phyloP scores from a whole-genome alignment of 2,888 invertebrate species.

The Eucera pruinosa region DNA sequence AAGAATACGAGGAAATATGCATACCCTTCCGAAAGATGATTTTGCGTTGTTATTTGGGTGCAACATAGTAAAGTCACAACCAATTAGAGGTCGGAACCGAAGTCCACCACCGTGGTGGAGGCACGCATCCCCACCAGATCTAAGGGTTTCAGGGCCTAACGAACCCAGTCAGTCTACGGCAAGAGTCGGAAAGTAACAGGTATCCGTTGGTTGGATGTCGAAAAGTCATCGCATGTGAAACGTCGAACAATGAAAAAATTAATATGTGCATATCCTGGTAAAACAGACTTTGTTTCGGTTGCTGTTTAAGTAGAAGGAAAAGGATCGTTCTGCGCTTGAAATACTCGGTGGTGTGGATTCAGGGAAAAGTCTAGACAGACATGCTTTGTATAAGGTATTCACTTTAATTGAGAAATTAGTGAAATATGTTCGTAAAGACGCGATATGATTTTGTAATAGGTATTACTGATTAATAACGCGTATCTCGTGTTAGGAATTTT shows the following conservation, averaged over 20 bases:
- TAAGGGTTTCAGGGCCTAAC: neutral
- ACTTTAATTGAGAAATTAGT: constrained; percentile 6
- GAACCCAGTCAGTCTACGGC: constrained; percentile 7
- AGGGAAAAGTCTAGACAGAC: constrained; percentile 1
- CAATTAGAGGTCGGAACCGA: constrained; percentile 30
- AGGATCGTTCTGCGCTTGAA: neutral
- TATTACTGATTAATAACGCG: too few relatives aligned
- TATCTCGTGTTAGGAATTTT: too few relatives aligned
- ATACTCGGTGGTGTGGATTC: constrained; percentile 21
- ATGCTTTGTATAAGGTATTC: constrained; percentile 30
- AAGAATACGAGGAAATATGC: too few relatives aligned
- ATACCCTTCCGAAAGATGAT: too few relatives aligned
- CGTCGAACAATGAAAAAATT: neutral
- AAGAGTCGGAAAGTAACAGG: constrained; percentile 5
- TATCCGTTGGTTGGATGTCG: neutral
- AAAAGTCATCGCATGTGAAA: neutral
- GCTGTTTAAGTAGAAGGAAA: neutral
- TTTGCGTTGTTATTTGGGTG: neutral
- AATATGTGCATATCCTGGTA: neutral
- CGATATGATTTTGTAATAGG: neutral
- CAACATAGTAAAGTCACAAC: constrained; percentile 8
- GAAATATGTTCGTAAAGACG: neutral
- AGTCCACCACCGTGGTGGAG: neutral
- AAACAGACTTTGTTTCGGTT: neutral
- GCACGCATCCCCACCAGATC: constrained; percentile 36